Evolutionary conservation across 2,113 vertebrate genomes (phyloP).

Genomic region (Cyanoramphus novaezelandiae): DNA sequence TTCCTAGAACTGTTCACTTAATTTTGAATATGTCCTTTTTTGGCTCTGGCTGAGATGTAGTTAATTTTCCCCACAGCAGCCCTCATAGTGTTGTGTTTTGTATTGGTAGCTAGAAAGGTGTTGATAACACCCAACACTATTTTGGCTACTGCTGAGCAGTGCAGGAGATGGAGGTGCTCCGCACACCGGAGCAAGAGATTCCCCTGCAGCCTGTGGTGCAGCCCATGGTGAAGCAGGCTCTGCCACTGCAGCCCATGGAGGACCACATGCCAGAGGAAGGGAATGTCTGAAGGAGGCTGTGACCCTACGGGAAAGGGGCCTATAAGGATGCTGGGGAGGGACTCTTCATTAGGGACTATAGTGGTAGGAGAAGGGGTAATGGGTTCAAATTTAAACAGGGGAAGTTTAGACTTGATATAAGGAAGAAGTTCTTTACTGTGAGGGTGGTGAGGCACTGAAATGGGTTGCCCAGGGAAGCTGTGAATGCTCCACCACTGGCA

Average conservation of each 20-base stretch:
- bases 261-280: background rate
- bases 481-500: too few relatives aligned
- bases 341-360: background rate
- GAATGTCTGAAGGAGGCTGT: background rate
- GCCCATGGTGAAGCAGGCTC: background rate
- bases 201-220: background rate
- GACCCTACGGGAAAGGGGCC: background rate
- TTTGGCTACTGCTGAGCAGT: background rate
- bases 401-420: background rate
- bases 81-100: background rate
- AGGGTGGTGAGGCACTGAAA: background rate
- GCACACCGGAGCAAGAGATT: background rate
- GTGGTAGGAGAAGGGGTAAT: background rate
- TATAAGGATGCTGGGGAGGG: background rate
- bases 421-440: background rate
- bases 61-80: background rate
- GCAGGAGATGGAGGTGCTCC: background rate
- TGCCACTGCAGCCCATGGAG: background rate
- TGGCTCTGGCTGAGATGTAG: background rate
- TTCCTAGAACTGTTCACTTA: background rate
- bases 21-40: background rate
- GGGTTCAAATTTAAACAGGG: background rate
- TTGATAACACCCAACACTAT: background rate
- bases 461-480: too few relatives aligned
- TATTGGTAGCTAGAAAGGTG: background rate